Evolutionary conservation across 1,140 invertebrate genomes (phyloP), one percentile per base, ranked within the genome.

Genomic region (Caenorhabditis latens): DNA sequence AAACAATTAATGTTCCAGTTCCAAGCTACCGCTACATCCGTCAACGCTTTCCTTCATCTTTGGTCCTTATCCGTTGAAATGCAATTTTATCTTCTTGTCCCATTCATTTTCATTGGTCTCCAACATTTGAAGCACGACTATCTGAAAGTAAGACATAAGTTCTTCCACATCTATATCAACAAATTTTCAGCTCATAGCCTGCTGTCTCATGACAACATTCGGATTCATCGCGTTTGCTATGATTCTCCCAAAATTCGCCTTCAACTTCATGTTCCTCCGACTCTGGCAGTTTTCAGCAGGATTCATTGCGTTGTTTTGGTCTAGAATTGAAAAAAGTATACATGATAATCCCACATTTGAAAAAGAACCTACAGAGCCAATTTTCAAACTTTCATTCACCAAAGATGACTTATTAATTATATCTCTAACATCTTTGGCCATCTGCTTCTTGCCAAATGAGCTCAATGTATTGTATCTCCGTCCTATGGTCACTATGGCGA

Each of bases 201-300:
- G 32, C 11, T 2, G 8, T 11, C 9, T 65, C 4, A 53, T 85
- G 1, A 50, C 48, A 24, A 14, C 21, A 46, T 43, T 85, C 16
- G 58, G 57, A 0, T 67, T 61, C 46, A 63, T 21, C 40, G 11
- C 58, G 6, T 85, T 40, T 21, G 11, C n/a, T 24, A 13, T 21
- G 6, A 85, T 61, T 13, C 24, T 19, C 24, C 11, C 42, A 8
- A 48, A 48, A 6, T 85, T 85, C 21, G 58, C 84, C 19, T 85
- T 85, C 63, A 85, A 85, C 42, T 85, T 65, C 40, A 50, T 43
- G 58, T 46, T 85, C 9, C 43, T 46, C 8, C 43, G 84, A 19
- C 21, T 85, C 6, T 85, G 84, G 84, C 84, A 85, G 24, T 85
- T 85, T 71, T 50, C 57, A 4, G 63, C 84, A 32, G 84, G 84